Evolutionary conservation across 1,140 invertebrate genomes (phyloP), one percentile per base, ranked within the genome.

Genomic region (Nephotettix cincticeps): DNA sequence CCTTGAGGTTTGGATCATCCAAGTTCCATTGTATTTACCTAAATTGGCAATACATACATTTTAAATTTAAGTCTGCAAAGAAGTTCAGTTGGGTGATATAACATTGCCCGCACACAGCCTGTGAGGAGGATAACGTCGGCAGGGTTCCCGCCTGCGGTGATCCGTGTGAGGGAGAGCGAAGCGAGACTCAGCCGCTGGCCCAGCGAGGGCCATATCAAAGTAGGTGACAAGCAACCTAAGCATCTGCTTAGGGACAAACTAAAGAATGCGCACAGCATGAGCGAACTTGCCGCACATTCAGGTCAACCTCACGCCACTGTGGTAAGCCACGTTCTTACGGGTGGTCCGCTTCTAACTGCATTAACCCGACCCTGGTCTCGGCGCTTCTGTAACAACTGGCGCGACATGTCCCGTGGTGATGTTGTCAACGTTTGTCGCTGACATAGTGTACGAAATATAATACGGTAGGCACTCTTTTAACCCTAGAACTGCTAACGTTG

Each of bases 231-330:
- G 25, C 56, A 61, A 25, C 56, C 56, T n/a, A 61, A 61, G 23
- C 56, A 61, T n/a, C 56, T 61, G 56, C 56, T 61, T 61, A 61
- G 27, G 27, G 56, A 61, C 56, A 61, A 29, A 29, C 56, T 61
- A 27, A 61, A 61, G 56, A 61, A 61, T 61, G 56, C 56, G 28
- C 56, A 61, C 56, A 61, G 56, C 56, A 61, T 61, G 56, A 61
- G 9, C 28, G 56, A 61, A 25, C 56, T 61, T 25, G 47, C 1
- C 23, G 11, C 56, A 25, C 21, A 11, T 19, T 21, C 47, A 14
- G n/a, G n/a, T 36, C 32, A 6, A 36, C 14, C 4, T 36, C 32
- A 36, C 32, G 14, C n/a, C 21, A 51, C 6, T 23, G 47, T 51
- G 47, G 47, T 51, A 51, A 51, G 47, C 4, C 17, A 9, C 19